Base-by-base conservation (phyloP, 2,113 vertebrate species). In the Erythrocebus patas region DNA sequence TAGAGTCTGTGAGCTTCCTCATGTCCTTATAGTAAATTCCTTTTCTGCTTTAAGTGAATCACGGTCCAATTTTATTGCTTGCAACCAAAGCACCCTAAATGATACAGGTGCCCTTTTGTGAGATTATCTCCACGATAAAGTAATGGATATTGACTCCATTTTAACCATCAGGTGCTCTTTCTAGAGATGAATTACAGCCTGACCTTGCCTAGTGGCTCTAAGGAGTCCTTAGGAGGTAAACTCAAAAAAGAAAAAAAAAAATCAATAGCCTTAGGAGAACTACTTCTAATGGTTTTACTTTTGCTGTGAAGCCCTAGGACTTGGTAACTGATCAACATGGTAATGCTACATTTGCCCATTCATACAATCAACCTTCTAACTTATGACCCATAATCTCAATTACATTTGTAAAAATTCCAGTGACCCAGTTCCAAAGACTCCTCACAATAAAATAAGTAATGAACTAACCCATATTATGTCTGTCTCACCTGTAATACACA, bases 41-140 rank as follows among this genome's bases (percentile, higher is more conserved):
- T 73, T 85, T 93, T 70, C 80, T 88, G 73, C 85, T 78, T 88
- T 87, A 91, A 89, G 61, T 89, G 80, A 95, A 79, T 52, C 25
- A 17, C 32, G n/a, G 72, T 95, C 48, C 52, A 92, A 50, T 91
- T 92, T 94, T 93, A 96, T 30, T 95, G 87, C 92, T 78, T 81
- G 64, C 48, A 57, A 52, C 79, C 64, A 81, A 75, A 93, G 59
- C 52, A 76, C 84, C 59, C 57, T 91, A 66, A 85, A 52, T n/a
- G 72, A 91, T 64, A 48, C 52, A 92, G 18, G 12, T 76, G 43
- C 48, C 79, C 83, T 93, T 93, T 80, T 8, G 40, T 59, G 59
- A 93, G 80, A 97, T 89, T 59, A 93, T 85, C 89, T 97, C 86
- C 64, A 35, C 12, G 76, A 96, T 89, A 97, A 50, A 82, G 61